phyloP scores from a whole-genome alignment of 2,888 invertebrate species.

The Atherix ibis region DNA sequence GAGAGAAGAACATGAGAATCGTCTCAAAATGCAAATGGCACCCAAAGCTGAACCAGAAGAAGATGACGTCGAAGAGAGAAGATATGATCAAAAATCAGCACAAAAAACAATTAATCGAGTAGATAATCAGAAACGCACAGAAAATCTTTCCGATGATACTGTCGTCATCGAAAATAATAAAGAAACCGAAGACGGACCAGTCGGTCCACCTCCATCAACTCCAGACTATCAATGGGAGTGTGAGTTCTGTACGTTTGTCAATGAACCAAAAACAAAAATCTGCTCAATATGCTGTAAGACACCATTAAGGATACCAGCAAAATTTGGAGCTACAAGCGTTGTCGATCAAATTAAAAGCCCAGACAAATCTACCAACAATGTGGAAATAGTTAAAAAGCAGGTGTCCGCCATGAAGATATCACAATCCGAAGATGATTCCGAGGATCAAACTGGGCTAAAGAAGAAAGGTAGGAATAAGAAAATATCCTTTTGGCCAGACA shows the following conservation, averaged over 20 bases:
- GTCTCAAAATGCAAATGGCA: constrained; percentile 9
- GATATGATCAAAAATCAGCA: not conserved
- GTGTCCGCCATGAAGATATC: constrained; percentile 12
- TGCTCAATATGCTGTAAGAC: constrained; percentile 82
- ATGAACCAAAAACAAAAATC: constrained; percentile 60
- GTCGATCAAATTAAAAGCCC: constrained; percentile 8
- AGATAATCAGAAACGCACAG: not conserved
- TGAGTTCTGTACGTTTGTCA: constrained; percentile 80
- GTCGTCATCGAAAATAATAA: constrained; percentile 12
- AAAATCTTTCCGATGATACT: not conserved
- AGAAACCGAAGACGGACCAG: constrained; percentile 12
- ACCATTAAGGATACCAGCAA: constrained; percentile 31
- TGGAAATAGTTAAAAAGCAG: constrained; percentile 9
- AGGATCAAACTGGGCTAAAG: constrained; percentile 26
- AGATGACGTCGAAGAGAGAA: constrained; percentile 9
- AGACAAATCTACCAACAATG: constrained; percentile 8
- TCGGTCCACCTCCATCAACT: constrained; percentile 35
- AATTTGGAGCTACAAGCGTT: constrained; percentile 5
- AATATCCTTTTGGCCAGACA: constrained; percentile 59
- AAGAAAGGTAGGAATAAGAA: constrained; percentile 58
- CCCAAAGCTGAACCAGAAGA: constrained; percentile 12
- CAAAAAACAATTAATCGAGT: constrained; percentile 7
- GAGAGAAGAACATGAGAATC: constrained; percentile 12
- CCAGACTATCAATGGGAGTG: constrained; percentile 62
- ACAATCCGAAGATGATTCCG: constrained; percentile 19